Base-by-base conservation (phyloP, 2,797 vertebrate species). In the Spondyliosoma cantharus region DNA sequence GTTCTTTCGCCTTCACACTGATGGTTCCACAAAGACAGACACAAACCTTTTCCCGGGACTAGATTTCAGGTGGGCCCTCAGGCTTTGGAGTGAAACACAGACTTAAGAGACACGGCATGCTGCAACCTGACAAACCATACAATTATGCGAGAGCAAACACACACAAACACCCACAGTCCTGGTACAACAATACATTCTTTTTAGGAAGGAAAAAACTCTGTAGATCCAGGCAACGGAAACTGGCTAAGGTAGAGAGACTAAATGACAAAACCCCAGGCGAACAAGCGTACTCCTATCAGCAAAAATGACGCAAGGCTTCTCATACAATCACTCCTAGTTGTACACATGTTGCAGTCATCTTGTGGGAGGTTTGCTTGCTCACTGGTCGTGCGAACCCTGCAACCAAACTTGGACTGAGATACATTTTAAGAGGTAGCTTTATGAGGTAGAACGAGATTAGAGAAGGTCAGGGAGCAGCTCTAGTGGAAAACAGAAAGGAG, bases 91-190 rank as follows among this genome's bases (percentile, higher is more conserved):
- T 20, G 65, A 86, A 80, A 80, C 61, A 74, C 50, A 42, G 11
- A 80, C 54, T 72, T 46, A 56, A 76, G 74, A 86, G 69, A 76
- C 45, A 54, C 2, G 32, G 64, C 89, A 73, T 83, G 92, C 71
- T 88, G 74, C 64, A 80, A 90, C 90, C 63, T 93, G 92, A 90
- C 74, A 78, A 80, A 79, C 66, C 60, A 54, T 78, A 61, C 74
- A 80, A 87, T 78, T 87, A 78, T 57, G 42, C 2, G 58, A 73
- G 54, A 12, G 43, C 48, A 83, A 54, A 85, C 29, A 83, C 24
- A 83, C 20, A 37, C 20, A 78, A 76, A 74, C 58, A 68, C 43
- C 48, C 45, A 25, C 68, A 22, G 17, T 37, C 25, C 20, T 16
- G 13, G 16, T 45, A 50, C 32, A 78, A 91, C 76, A 84, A 78